A percentile compares a stretch with the other conserved stretches of the same genome.
phyloP scores from a whole-genome alignment of 2,888 invertebrate species.

The Meghimatium bilineatum region DNA sequence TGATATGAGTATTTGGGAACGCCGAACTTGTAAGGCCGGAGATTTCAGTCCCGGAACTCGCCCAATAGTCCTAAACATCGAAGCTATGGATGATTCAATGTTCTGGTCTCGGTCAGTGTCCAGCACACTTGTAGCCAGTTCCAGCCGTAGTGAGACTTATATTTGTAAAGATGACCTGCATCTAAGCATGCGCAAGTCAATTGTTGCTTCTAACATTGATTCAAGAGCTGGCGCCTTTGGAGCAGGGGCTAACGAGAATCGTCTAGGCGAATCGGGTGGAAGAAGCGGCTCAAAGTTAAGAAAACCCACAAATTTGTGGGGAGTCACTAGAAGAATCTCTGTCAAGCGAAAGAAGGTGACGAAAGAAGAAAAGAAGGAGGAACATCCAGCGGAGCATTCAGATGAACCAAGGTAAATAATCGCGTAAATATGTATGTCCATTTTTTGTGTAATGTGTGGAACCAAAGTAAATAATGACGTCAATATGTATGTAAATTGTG shows the following conservation, averaged over 20 bases:
- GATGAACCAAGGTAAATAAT: slow-evolving; percentile 26
- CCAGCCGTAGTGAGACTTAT: slow-evolving; percentile 22
- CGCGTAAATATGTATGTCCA: neutral
- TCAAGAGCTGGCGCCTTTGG: neutral
- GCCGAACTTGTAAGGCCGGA: slow-evolving; percentile 23
- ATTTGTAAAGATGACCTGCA: slow-evolving; percentile 43
- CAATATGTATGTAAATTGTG: neutral
- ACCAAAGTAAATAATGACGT: neutral
- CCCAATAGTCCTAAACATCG: slow-evolving; percentile 42
- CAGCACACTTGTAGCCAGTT: slow-evolving; percentile 32
- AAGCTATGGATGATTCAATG: slow-evolving; percentile 34
- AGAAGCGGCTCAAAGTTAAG: slow-evolving; percentile 34
- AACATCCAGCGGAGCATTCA: neutral
- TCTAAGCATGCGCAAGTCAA: neutral
- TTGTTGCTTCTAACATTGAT: neutral
- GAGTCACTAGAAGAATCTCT: slow-evolving; percentile 37
- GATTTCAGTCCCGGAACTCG: slow-evolving; percentile 38
- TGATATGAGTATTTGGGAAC: slow-evolving; percentile 46
- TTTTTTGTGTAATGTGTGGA: neutral
- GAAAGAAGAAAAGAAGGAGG: slow-evolving; percentile 29
- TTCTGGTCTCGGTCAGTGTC: slow-evolving; percentile 22
- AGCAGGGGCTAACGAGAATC: neutral
- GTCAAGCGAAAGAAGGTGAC: slow-evolving; percentile 44
- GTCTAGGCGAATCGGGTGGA: neutral
- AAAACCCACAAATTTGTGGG: slow-evolving; percentile 45